Base-by-base conservation (phyloP, 2,113 vertebrate species). In the Parotia lawesii region DNA sequence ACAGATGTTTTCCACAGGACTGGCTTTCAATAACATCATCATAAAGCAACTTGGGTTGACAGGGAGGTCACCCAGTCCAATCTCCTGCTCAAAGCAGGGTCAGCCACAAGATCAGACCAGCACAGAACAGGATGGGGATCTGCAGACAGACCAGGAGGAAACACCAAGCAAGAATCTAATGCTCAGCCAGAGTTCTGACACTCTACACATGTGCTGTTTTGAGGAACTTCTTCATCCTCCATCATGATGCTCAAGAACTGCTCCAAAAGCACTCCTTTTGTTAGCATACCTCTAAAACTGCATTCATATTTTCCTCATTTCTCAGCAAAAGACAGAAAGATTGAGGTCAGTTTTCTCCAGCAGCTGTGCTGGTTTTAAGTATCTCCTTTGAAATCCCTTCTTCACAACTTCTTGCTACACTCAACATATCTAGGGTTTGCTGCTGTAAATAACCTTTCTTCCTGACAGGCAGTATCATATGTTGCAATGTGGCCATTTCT, bases 401-500 rank as follows among this genome's bases (percentile, higher is more conserved):
- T 60, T 72, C 9, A 12, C 48, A 64, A 6, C 35, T 40, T 25
- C 65, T 81, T 42, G 4, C 45, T 28, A 44, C 11, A 22, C 11
- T 37, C 31, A 28, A 22, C 7, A 1, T 0, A 4, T 1, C 57
- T 0, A 4, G 28, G 1, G 1, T 29, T 31, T 71, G 47, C 76
- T 66, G 47, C 57, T 25, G 47, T 21, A 58, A 80, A 48, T 12
- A 51, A 48, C 29, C 28, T 38, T 51, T 35, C 72, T 5, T 27
- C 58, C 11, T 1, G 4, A 42, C n/a, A 61, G n/a, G 31, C 44
- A 67, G 22, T 14, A 45, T 5, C 64, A 8, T 3, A 0, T 45
- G 47, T 35, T 56, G 71, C 31, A 66, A 12, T 0, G 4, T 4
- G 47, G 42, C 42, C 24, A n/a, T 53, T 85, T 78, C 66, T 78